A percentile compares a stretch with the other conserved stretches of the same genome.
phyloP scores from a whole-genome alignment of 2,888 invertebrate species.

The Holacanthella duospinosa region DNA sequence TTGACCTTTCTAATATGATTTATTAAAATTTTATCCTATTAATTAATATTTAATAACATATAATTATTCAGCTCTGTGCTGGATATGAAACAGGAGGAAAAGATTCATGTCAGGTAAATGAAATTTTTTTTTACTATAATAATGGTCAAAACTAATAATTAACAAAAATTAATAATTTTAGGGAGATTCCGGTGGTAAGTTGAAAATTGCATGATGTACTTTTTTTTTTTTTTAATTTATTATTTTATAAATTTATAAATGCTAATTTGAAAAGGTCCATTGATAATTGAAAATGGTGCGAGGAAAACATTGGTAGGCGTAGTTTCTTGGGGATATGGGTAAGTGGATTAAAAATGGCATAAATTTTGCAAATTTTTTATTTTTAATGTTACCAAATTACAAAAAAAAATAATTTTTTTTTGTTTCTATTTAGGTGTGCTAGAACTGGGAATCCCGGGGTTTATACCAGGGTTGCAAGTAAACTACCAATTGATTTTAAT shows the following conservation, averaged over 20 bases:
- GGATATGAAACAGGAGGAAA: slow-evolving; percentile 55
- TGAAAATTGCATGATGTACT: no score
- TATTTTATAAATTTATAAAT: no score
- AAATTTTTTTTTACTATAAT: background rate
- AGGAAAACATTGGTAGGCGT: slow-evolving; percentile 22
- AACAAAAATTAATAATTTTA: background rate
- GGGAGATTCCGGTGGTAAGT: slow-evolving; percentile 13
- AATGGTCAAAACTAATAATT: background rate
- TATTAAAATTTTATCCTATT: no score
- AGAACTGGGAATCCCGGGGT: slow-evolving; percentile 3
- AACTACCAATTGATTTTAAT: no score
- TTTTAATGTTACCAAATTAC: background rate
- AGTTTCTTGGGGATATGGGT: slow-evolving; percentile 26
- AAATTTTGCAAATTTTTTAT: no score
- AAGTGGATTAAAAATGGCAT: background rate
- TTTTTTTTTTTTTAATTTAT: no score
- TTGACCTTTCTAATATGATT: background rate
- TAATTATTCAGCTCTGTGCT: slow-evolving; percentile 62
- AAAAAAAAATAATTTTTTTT: background rate
- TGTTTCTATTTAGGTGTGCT: slow-evolving; percentile 13
- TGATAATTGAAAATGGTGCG: slow-evolving; percentile 15
- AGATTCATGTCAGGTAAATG: slow-evolving; percentile 61
- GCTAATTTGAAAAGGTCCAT: no score
- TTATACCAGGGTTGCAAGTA: background rate
- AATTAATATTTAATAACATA: no score